Evolutionary conservation across 2,113 vertebrate genomes (phyloP).

Genomic region (Sisor rabdophorus): DNA sequence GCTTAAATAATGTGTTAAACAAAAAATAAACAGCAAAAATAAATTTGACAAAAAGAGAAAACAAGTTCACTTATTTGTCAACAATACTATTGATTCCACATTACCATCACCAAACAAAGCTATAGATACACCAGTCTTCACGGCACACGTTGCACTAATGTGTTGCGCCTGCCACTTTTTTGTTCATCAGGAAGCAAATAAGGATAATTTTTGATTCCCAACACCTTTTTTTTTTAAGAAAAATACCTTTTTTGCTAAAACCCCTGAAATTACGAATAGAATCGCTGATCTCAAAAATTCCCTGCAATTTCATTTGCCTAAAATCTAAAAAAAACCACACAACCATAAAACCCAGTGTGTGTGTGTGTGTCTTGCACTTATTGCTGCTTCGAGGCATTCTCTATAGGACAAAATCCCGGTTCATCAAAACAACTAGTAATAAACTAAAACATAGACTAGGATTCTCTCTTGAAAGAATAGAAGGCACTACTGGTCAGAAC

Average conservation of each 20-base stretch:
- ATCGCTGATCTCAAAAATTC: slow-evolving; percentile 95
- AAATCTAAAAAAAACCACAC: slow-evolving; percentile 67
- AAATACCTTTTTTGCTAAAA: slow-evolving; percentile 63
- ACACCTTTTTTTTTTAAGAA: slow-evolving; percentile 50
- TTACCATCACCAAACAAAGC: slow-evolving; percentile 72
- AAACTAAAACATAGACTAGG: slow-evolving; percentile 67
- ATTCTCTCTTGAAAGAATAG: slow-evolving; percentile 86
- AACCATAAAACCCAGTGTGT: slow-evolving; percentile 64
- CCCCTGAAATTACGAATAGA: slow-evolving; percentile 85
- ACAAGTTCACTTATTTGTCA: slow-evolving; percentile 75
- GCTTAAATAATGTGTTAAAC: slow-evolving; percentile 70
- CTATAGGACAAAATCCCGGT: slow-evolving; percentile 60
- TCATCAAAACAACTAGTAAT: slow-evolving; percentile 54
- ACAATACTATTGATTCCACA: slow-evolving; percentile 80
- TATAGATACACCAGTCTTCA: slow-evolving; percentile 62
- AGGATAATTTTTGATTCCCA: slow-evolving; percentile 73
- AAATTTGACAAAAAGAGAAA: slow-evolving; percentile 65
- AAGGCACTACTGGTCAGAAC: slow-evolving; percentile 98
- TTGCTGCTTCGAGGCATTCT: slow-evolving; percentile 78
- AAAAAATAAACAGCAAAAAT: slow-evolving; percentile 57
- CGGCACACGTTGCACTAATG: slow-evolving; percentile 60
- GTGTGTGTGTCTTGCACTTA: slow-evolving; percentile 72
- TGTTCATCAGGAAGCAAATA: slow-evolving; percentile 71
- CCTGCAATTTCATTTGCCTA: slow-evolving; percentile 81
- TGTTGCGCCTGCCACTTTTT: slow-evolving; percentile 39